Base-by-base conservation (phyloP, 1,140 invertebrate genomes). In the Musca domestica region DNA sequence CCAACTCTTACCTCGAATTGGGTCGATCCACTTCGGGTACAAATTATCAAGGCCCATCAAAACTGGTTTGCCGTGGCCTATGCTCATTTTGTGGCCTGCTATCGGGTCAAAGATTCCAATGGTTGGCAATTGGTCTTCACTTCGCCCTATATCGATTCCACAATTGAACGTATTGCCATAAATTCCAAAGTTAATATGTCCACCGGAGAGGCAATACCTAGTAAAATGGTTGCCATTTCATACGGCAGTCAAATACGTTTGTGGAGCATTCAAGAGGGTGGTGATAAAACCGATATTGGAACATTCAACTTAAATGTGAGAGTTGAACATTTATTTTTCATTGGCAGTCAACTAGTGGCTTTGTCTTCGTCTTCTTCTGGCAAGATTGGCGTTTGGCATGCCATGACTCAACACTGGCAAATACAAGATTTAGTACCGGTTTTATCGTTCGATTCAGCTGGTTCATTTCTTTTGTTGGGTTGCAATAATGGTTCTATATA, bases 371-470 rank as follows among this genome's bases (percentile, higher is more conserved):
- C 95, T 47, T 82, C 92, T 2, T 90, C 91, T 20, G 96, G 96
- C n/a, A 98, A 98, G 85, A 95, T 98, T 69, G 96, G 96, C 7
- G 96, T 99, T 17, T 99, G 96, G 96, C 96, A 99, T 84, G 94
- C 95, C 0, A 98, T 96, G 90, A 98, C 95, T 0, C 95, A 98
- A 74, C 95, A 98, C 82, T 98, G 96, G 95, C 92, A 98, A 85
- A 95, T 95, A 52, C 95, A 97, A 83, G 95, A 98, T 84, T 92
- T 98, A 23, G 91, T 95, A 46, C 92, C 95, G 2, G 95, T 99
- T 34, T 90, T 95, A 15, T 97, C 95, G 2, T 96, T 96, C 82
- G 96, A 98, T 80, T 97, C 94, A 1, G 96, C 96, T 54, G 96
- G 96, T 0, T 98, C 95, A 0, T 97, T 98, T 82, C 84, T 99